phyloP scores from a whole-genome alignment of 2,888 invertebrate genomes.

The Brachyopa scutellaris region DNA sequence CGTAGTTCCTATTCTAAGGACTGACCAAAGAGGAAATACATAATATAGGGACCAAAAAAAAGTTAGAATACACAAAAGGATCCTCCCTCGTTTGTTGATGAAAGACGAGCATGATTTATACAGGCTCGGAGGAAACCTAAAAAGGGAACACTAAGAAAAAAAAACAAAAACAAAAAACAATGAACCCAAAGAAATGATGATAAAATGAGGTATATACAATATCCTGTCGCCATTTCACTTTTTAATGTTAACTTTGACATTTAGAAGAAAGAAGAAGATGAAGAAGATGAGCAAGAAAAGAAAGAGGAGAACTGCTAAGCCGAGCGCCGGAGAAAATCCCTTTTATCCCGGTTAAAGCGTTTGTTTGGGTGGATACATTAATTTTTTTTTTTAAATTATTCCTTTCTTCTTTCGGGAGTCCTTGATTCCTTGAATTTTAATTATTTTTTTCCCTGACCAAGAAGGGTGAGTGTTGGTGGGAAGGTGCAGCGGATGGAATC shows the following conservation, averaged over 20 bases:
- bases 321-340: slow-evolving; percentile 26
- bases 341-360: slow-evolving; percentile 39
- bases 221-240: slow-evolving; percentile 70
- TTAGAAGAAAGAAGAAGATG: slow-evolving; percentile 34
- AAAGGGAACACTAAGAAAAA: too few relatives aligned
- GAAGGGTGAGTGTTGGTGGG: background rate
- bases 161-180: background rate
- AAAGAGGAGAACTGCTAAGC: background rate
- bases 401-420: background rate
- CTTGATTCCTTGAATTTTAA: slow-evolving; percentile 65
- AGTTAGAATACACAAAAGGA: slow-evolving; percentile 34
- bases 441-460: slow-evolving; percentile 55
- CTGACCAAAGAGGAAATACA: slow-evolving; percentile 45
- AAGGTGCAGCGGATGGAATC: background rate
- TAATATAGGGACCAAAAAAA: slow-evolving; percentile 9
- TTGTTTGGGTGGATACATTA: slow-evolving; percentile 21
- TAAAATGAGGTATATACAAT: slow-evolving; percentile 62
- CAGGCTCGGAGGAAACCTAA: slow-evolving; percentile 6
- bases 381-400: slow-evolving; percentile 47
- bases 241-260: slow-evolving; percentile 65
- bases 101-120: slow-evolving; percentile 39
- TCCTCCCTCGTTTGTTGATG: slow-evolving; percentile 9
- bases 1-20: slow-evolving; percentile 10
- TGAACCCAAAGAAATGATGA: slow-evolving; percentile 41
- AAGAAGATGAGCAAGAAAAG: slow-evolving; percentile 6